Evolutionary conservation across 1,140 invertebrate species (phyloP).

Genomic region (Gryon sp.): DNA sequence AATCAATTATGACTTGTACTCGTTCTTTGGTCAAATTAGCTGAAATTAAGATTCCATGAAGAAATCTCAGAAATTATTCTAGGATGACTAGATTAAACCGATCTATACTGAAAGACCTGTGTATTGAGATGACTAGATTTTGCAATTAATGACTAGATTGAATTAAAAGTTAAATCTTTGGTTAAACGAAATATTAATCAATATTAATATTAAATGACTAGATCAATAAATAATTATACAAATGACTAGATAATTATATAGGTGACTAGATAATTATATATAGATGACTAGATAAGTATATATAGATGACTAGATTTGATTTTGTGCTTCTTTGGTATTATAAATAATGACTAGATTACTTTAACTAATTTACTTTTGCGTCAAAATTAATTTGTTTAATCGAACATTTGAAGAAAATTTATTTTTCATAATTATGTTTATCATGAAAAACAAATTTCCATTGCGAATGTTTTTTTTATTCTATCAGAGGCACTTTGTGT

Average conservation of each 20-base stretch:
- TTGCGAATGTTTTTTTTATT: not conserved
- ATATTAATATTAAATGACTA: too few relatives aligned
- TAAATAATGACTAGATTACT: too few relatives aligned
- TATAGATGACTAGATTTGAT: too few relatives aligned
- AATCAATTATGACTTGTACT: constrained; percentile 2
- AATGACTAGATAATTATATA: too few relatives aligned
- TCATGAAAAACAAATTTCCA: not conserved
- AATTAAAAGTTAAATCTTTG: too few relatives aligned
- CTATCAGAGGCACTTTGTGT: not conserved
- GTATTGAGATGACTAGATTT: constrained; percentile 24
- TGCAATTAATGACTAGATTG: constrained; percentile 13
- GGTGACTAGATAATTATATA: too few relatives aligned
- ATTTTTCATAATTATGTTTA: not conserved
- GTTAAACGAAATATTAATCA: too few relatives aligned
- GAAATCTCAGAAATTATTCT: not conserved
- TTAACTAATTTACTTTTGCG: too few relatives aligned
- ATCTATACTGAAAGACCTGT: not conserved
- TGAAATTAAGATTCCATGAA: not conserved
- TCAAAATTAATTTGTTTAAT: not conserved
- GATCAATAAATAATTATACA: too few relatives aligned
- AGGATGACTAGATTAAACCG: not conserved
- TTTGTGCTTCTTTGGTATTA: too few relatives aligned
- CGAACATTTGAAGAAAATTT: not conserved
- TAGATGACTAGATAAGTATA: too few relatives aligned
- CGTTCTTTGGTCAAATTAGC: not conserved